Evolutionary conservation across 2,113 vertebrate genomes (phyloP).

Genomic region (Ranitomeya variabilis): DNA sequence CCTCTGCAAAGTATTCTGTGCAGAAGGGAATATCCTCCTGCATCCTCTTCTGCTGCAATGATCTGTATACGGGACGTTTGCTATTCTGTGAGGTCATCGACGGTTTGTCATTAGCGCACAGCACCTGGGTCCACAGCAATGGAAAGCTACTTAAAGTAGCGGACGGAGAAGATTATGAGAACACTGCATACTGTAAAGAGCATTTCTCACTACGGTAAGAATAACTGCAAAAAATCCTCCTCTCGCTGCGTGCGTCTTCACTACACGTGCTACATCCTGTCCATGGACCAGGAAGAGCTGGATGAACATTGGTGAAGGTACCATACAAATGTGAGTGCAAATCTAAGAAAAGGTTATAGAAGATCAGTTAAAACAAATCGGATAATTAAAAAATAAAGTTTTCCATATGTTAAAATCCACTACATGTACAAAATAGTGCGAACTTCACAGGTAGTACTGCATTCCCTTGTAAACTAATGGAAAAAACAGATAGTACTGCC

Average conservation of each 20-base stretch:
- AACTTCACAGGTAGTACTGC: no score
- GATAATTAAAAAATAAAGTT: no score
- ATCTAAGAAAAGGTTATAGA: neutral
- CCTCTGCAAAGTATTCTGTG: conserved; percentile 12
- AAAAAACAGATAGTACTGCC: no score
- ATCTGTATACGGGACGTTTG: neutral
- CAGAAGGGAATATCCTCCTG: conserved; percentile 9
- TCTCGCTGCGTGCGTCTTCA: neutral
- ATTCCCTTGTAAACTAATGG: no score
- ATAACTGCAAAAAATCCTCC: neutral
- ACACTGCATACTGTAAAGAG: neutral
- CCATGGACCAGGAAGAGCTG: neutral
- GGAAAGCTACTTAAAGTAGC: neutral
- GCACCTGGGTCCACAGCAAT: neutral
- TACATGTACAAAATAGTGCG: no score
- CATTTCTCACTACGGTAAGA: no score
- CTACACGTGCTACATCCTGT: neutral
- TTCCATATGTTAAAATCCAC: no score
- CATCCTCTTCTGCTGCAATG: neutral
- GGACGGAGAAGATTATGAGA: neutral
- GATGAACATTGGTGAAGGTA: neutral
- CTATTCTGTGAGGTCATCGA: neutral
- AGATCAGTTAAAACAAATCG: no score
- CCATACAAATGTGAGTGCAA: neutral
- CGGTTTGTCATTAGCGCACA: neutral